Conservation (phyloP, 2,113 vertebrate species). For the Rafetus swinhoei region DNA sequence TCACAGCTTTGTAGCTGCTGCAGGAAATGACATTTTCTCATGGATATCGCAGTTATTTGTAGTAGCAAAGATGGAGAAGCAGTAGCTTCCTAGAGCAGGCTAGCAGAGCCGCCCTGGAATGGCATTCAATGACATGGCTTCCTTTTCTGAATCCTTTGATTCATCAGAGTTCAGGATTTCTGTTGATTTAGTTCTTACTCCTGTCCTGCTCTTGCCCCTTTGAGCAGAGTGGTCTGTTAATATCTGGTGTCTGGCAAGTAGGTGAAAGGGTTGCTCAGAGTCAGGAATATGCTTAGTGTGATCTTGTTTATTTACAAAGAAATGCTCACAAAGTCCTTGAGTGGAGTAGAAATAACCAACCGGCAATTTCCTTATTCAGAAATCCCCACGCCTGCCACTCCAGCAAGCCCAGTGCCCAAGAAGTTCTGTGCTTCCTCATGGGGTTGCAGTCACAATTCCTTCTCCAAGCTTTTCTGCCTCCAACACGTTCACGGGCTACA, state of each 20-base stretch:
- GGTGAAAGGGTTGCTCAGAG: background rate
- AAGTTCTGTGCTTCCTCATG: background rate
- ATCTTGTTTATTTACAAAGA: constrained; percentile 28
- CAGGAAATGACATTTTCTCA: background rate
- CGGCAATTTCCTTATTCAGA: background rate
- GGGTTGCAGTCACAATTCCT: accelerated
- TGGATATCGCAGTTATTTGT: accelerated
- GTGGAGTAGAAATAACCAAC: constrained; percentile 7
- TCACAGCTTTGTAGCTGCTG: background rate
- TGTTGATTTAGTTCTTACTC: background rate
- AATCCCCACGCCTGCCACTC: background rate
- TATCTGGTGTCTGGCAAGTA: background rate
- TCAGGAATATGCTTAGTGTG: background rate
- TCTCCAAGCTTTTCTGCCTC: background rate
- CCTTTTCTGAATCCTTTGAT: accelerated
- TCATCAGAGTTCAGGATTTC: background rate
- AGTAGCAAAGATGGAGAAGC: background rate
- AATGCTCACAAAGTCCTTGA: background rate
- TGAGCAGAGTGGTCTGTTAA: background rate
- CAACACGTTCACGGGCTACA: background rate
- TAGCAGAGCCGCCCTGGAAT: background rate
- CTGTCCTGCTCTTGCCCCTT: background rate
- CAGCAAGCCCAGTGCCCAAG: background rate
- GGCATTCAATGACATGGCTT: background rate
- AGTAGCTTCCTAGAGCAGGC: no score